Percentiles rank a stretch among this genome's conserved stretches.
phyloP scores from a whole-genome alignment of 1,140 invertebrate species.

The Oncopodura yosiiana region DNA sequence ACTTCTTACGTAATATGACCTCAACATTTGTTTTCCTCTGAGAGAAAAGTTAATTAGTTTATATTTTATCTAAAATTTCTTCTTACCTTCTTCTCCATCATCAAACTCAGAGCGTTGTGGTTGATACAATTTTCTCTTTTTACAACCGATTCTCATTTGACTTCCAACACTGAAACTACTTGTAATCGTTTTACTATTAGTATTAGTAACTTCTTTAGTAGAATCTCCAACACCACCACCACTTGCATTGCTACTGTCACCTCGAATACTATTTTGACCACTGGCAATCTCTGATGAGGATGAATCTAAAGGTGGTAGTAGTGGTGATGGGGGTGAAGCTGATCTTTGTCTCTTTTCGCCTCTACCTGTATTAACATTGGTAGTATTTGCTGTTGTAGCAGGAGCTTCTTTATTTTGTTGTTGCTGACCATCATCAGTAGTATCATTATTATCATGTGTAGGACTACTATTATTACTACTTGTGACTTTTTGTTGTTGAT shows the following conservation, averaged over 20 bases:
- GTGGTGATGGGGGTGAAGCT: too few relatives aligned
- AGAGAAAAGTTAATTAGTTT: background rate
- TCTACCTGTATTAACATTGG: too few relatives aligned
- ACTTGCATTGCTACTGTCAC: background rate
- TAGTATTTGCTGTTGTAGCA: too few relatives aligned
- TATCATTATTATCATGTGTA: too few relatives aligned
- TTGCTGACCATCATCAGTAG: too few relatives aligned
- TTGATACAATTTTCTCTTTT: conserved; percentile 93
- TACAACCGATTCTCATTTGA: conserved; percentile 63
- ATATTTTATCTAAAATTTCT: background rate
- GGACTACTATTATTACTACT: too few relatives aligned
- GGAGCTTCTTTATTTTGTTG: too few relatives aligned
- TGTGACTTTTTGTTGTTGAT: too few relatives aligned
- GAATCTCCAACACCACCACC: conserved; percentile 3
- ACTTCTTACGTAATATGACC: too few relatives aligned
- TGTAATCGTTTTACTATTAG: background rate
- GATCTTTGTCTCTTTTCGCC: too few relatives aligned
- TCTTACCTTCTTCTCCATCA: conserved; percentile 13
- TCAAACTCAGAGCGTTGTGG: conserved; percentile 75
- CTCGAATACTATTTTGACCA: background rate
- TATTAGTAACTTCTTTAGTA: conserved; percentile 1
- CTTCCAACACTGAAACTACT: background rate
- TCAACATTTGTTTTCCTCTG: conserved; percentile 2
- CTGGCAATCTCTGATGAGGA: too few relatives aligned
- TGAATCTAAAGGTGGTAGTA: too few relatives aligned